Percentiles rank a stretch among this genome's conserved stretches.
Evolutionary conservation across 2,113 vertebrate species (phyloP).

Genomic region (human (Homo sapiens)): DNA sequence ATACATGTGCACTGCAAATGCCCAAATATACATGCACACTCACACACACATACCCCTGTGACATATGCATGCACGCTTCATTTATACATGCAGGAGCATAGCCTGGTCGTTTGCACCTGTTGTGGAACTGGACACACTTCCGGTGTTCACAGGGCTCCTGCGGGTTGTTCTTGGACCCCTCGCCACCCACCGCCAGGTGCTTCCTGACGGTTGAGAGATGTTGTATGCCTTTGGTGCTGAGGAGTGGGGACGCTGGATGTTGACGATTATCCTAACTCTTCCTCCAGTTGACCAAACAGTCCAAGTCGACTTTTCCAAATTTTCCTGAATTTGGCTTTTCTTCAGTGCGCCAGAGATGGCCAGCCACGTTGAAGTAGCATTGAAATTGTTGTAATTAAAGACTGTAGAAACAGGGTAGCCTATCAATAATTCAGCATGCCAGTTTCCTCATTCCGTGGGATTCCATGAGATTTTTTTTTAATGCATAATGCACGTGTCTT

Average conservation of each 20-base stretch:
- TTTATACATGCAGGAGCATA: background rate
- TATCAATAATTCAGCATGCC: fast-evolving
- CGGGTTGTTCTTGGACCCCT: fast-evolving
- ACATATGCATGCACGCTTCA: background rate
- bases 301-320: fast-evolving
- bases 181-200: fast-evolving
- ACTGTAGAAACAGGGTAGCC: fast-evolving
- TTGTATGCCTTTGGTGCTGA: fast-evolving
- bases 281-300: fast-evolving
- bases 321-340: no score
- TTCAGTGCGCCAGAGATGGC: fast-evolving
- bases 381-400: fast-evolving
- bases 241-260: no score
- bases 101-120: fast-evolving
- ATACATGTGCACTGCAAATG: background rate
- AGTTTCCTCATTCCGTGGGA: fast-evolving
- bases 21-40: background rate
- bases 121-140: fast-evolving
- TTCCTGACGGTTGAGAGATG: fast-evolving
- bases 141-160: fast-evolving
- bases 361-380: fast-evolving
- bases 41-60: background rate
- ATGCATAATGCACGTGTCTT: background rate
- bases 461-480: background rate
- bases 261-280: fast-evolving